Conservation (phyloP, 1,140 invertebrate genomes). For the Acromyrmex charruanus region DNA sequence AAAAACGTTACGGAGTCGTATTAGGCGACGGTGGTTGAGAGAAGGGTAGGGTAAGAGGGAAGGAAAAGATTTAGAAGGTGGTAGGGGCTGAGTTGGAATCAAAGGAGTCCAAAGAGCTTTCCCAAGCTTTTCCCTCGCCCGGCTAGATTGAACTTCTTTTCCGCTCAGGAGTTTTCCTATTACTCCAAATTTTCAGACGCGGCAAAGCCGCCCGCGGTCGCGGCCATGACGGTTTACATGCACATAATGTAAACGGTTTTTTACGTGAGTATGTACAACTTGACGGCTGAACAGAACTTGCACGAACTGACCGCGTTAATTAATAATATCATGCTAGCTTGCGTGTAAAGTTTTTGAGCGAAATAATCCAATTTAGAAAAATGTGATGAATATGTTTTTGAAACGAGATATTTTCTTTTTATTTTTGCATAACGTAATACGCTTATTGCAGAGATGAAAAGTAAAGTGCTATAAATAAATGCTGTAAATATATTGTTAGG, state of each 20-base stretch:
- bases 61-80: conserved; percentile 71
- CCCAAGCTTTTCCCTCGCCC: conserved; percentile 77
- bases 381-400: background rate
- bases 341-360: conserved; percentile 12
- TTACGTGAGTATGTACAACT: conserved; percentile 24
- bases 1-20: conserved; percentile 69
- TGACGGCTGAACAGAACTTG: conserved; percentile 12
- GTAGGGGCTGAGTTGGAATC: conserved; percentile 77
- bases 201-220: conserved; percentile 56
- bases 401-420: background rate
- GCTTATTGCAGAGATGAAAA: background rate
- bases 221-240: conserved; percentile 49
- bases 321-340: conserved; percentile 47
- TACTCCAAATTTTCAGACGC: conserved; percentile 84
- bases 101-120: conserved; percentile 85
- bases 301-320: conserved; percentile 37
- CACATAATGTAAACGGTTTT: conserved; percentile 69
- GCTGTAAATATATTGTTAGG: background rate
- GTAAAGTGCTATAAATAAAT: background rate
- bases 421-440: background rate
- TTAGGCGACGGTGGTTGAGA: conserved; percentile 38
- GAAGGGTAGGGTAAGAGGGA: conserved; percentile 46
- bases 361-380: conserved; percentile 18
- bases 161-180: conserved; percentile 85
- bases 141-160: conserved; percentile 85